Evolutionary conservation across 2,113 vertebrate species (phyloP).

Genomic region (Corvus hawaiiensis): DNA sequence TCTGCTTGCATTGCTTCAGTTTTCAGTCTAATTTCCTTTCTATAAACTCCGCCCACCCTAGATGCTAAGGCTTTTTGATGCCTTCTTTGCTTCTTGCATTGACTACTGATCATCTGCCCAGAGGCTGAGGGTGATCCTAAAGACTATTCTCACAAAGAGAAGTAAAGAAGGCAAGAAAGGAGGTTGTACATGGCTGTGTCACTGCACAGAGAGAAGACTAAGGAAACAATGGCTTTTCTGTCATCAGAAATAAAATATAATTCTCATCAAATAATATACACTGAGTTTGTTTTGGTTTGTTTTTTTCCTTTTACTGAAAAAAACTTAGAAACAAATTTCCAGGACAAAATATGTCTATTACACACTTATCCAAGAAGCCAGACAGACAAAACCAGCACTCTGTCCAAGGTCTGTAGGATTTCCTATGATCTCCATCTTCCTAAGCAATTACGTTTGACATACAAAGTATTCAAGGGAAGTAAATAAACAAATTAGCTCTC

Average conservation of each 20-base stretch:
- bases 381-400: background rate
- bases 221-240: background rate
- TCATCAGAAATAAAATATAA: background rate
- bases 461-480: background rate
- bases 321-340: background rate
- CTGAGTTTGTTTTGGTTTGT: fast-evolving
- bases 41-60: background rate
- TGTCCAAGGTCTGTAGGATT: background rate
- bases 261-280: background rate
- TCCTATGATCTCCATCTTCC: background rate
- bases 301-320: background rate
- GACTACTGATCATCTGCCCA: background rate
- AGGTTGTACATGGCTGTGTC: background rate
- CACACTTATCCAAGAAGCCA: background rate
- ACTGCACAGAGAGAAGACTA: background rate
- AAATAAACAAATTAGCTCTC: background rate
- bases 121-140: background rate
- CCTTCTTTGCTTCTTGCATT: background rate
- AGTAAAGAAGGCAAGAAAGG: background rate
- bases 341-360: background rate
- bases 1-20: background rate
- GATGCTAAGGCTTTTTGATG: background rate
- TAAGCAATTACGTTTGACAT: background rate
- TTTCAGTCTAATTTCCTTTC: background rate
- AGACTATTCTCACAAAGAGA: background rate